Evolutionary conservation across 2,888 invertebrate species (phyloP), one percentile per base, ranked within the genome.

Genomic region (Drosophila emarginata): DNA sequence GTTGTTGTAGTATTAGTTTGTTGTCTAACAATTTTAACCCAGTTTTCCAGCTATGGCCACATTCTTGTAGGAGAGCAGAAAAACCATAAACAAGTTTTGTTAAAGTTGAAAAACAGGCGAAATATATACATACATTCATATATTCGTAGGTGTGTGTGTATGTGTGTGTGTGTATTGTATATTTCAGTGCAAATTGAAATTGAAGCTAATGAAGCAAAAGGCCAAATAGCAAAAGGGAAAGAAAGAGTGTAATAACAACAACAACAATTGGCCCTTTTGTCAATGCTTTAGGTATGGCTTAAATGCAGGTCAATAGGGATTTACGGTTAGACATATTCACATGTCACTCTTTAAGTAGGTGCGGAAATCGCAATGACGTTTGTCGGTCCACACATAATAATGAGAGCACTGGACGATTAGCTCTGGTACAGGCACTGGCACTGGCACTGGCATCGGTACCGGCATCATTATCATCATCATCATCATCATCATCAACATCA

Each of bases 11-110:
- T 58, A 58, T 14, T 60, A 36, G 51, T 23, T 57, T 72, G 76
- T 67, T 67, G 78, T 76, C 74, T 76, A 70, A 76, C 79, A 69
- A 64, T 81, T 64, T 61, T 68, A 72, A 68, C 64, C 76, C 80
- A 64, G 80, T 80, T 70, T 76, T 80, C 37, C 60, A 62, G 50
- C 21, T 51, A 61, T 60, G 45, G 59, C 82, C 88, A 82, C 82
- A 82, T 82, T 82, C 82, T 82, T 82, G 86, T 82, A 82, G 82
- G 82, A 82, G 88, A 85, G 51, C 72, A 77, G 15, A 64, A 40
- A 45, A 76, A 60, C 79, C 80, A 82, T 85, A 82, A 82, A 82
- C 81, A 87, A 82, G 81, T 87, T 84, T 84, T 58, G 59, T 64
- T 65, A 50, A 72, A 66, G 73, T 66, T 66, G 32, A 15, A 37